phyloP scores from a whole-genome alignment of 2,888 invertebrate species.

The Diaperis boleti region DNA sequence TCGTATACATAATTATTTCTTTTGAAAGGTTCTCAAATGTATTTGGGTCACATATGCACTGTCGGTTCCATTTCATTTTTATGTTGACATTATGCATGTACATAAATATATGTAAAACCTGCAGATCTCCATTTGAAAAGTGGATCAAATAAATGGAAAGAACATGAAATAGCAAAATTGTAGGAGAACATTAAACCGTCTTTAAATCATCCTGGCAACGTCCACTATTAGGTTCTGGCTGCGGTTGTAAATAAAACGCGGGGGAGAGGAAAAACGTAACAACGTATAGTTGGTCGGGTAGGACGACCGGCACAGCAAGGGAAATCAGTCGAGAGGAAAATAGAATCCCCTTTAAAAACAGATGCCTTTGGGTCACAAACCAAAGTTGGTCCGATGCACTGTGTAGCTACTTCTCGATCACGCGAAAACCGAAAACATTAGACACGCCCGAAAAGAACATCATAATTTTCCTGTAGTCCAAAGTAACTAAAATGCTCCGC shows the following conservation, averaged over 20 bases:
- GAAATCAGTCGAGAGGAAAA: constrained; percentile 57
- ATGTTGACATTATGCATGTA: no score
- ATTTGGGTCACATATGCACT: no score
- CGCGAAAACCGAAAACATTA: constrained; percentile 19
- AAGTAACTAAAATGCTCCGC: constrained; percentile 13
- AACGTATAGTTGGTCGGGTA: constrained; percentile 35
- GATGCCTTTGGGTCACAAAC: constrained; percentile 61
- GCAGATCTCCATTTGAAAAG: background rate
- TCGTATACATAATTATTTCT: no score
- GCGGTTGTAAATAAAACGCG: constrained; percentile 23
- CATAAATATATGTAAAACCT: no score
- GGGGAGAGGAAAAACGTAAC: constrained; percentile 30
- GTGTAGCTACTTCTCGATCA: constrained; percentile 44
- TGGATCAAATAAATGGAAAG: background rate
- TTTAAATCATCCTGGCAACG: constrained; percentile 6
- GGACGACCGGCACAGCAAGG: constrained; percentile 39
- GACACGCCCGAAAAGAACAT: constrained; percentile 43
- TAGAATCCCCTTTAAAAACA: constrained; percentile 60
- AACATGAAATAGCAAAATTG: background rate
- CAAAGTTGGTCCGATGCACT: constrained; percentile 50
- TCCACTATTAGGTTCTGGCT: constrained; percentile 15
- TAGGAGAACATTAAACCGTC: background rate
- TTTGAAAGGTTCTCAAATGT: no score
- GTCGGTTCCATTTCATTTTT: no score
- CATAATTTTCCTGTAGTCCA: constrained; percentile 43